A percentile compares a stretch with the other conserved stretches of the same genome.
Conservation (phyloP, 2,888 invertebrate species). For the Lucinisca nassula region DNA sequence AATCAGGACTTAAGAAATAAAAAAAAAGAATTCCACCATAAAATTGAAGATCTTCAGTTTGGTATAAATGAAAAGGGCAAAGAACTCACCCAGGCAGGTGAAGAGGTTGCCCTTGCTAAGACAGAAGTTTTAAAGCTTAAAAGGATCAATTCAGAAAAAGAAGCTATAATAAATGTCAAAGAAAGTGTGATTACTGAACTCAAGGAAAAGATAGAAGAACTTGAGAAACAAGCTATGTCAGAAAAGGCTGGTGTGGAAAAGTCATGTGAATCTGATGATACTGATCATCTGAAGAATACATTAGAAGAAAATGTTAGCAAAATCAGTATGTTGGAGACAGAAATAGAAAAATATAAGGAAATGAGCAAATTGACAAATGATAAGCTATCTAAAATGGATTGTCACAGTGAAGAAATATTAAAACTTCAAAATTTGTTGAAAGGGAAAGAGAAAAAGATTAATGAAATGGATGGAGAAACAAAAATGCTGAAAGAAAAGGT, state of each 20-base stretch:
- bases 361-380: background rate
- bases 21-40: slow-evolving; percentile 33
- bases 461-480: slow-evolving; percentile 19
- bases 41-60: slow-evolving; percentile 41
- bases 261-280: background rate
- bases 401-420: slow-evolving; percentile 13
- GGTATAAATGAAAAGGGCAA: slow-evolving; percentile 29
- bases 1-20: slow-evolving; percentile 45
- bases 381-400: slow-evolving; percentile 8
- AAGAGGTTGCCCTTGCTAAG: slow-evolving; percentile 50
- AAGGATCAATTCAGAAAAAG: slow-evolving; percentile 22
- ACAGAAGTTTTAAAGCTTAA: slow-evolving; percentile 45
- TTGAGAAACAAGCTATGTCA: background rate
- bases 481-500: slow-evolving; percentile 28
- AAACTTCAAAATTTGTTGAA: background rate
- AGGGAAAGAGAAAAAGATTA: slow-evolving; percentile 21
- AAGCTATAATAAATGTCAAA: background rate
- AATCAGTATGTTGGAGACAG: background rate
- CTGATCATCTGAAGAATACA: background rate
- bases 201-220: background rate
- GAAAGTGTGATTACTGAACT: background rate
- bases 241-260: background rate
- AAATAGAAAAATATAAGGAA: background rate
- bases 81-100: slow-evolving; percentile 50
- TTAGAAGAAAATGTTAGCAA: background rate